These are phyloP conservation scores for Cirrhinus mrigala DNA, from an alignment of 2,797 vertebrate species.

Conservation along the genomic window DNA sequence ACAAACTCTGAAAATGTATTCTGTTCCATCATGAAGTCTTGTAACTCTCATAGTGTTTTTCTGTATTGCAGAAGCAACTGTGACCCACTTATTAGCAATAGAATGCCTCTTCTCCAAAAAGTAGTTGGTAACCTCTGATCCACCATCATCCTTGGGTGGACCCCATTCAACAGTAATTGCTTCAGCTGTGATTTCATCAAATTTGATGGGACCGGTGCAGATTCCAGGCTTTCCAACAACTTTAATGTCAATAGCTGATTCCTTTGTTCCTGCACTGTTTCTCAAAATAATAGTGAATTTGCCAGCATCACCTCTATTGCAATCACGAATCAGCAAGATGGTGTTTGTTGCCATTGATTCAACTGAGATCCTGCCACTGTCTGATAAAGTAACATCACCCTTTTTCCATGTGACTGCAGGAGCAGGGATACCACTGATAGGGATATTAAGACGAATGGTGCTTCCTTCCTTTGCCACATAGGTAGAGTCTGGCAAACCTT, in stretches of 20 bases:
- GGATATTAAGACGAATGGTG: slow-evolving; percentile 91
- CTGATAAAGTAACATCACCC: slow-evolving; percentile 83
- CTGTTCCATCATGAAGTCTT: slow-evolving; percentile 92
- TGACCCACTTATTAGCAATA: slow-evolving; percentile 94
- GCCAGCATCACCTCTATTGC: slow-evolving; percentile 91
- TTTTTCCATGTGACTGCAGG: slow-evolving; percentile 92
- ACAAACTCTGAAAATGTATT: slow-evolving; percentile 96
- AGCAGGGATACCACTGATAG: slow-evolving; percentile 87
- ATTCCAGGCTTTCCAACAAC: slow-evolving; percentile 98
- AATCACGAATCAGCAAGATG: slow-evolving; percentile 91
- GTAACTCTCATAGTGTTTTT: slow-evolving; percentile 95
- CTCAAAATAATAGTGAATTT: slow-evolving; percentile 88
- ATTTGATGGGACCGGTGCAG: slow-evolving; percentile 92
- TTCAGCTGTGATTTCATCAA: slow-evolving; percentile 97
- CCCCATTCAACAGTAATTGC: slow-evolving; percentile 94
- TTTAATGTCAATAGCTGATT: slow-evolving; percentile 88
- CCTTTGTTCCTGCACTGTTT: slow-evolving; percentile 90
- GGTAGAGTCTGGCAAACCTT: slow-evolving; percentile 86
- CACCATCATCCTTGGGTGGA: slow-evolving; percentile 94
- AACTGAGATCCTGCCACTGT: slow-evolving; percentile 89
- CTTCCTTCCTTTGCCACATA: slow-evolving; percentile 93
- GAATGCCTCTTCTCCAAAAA: slow-evolving; percentile 96
- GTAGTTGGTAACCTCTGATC: slow-evolving; percentile 97
- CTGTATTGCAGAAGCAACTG: slow-evolving; percentile 95
- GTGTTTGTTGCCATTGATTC: slow-evolving; percentile 89